Evolutionary conservation across 2,888 invertebrate species (phyloP), one percentile per base, ranked within the genome.

Genomic region (Cataglyphis rosenhaueri): DNA sequence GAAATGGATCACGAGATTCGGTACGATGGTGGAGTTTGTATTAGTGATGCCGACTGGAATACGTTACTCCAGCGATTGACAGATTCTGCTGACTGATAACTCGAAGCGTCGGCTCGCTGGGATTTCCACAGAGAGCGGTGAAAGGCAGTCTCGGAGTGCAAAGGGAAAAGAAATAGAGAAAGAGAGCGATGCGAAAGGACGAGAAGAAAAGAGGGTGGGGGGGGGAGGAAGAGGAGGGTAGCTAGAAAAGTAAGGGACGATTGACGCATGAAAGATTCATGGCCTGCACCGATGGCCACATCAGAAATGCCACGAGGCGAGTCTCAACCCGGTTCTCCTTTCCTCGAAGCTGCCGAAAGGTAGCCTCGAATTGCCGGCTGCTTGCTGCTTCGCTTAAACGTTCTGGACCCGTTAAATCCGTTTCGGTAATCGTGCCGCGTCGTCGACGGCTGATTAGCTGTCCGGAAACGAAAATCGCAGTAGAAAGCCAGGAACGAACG

Each of bases 191-290:
- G 18, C 48, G 62, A 15, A 6, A 29, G 29, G 2, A 29, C 1
- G 29, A 29, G 29, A 29, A 29, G 29, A 29, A 2, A 2, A 29
- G 29, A 29, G 29, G 29, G 29, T 21, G 29, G 29, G 29, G 1
- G 29, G 29, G 2, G 29, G 29, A 25, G 25, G 25, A 12, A 12
- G 21, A 15, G 12, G 12, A 41, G 70, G 15, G 15, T 48, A 64
- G 71, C 57, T 48, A 38, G 70, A 55, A 65, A 62, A 35, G 48
- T 25, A 82, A 82, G 62, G 66, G 64, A 79, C 21, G 91, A 91
- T 91, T 89, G 89, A 87, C 88, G 89, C 91, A 94, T 94, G 94
- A 94, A 94, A 94, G 93, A 94, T 94, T 94, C 94, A 94, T 94
- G 92, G 90, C 91, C 88, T 88, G 92, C 91, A 89, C 89, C 90